A percentile compares a stretch with the other conserved stretches of the same genome.
Conservation (phyloP, 2,797 vertebrate genomes). For the Crypturellus tataupa region DNA sequence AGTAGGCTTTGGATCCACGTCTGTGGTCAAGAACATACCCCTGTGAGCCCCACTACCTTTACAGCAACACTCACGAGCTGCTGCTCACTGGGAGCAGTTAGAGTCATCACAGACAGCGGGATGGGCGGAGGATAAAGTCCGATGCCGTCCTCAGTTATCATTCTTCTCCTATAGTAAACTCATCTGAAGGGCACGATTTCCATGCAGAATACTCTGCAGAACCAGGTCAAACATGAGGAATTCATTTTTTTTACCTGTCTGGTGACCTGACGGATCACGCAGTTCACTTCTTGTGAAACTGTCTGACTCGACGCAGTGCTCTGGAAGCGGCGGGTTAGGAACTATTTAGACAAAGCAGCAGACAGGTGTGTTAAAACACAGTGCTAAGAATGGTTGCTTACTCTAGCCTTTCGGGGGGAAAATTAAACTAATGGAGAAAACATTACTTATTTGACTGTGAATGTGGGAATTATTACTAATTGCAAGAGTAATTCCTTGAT, state of each 20-base stretch:
- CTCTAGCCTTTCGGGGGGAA: slow-evolving; percentile 5
- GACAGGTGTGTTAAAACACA: background rate
- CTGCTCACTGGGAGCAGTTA: background rate
- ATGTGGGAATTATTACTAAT: slow-evolving; percentile 73
- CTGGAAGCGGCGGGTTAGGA: slow-evolving; percentile 11
- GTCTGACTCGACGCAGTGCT: slow-evolving; percentile 26
- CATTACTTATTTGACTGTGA: slow-evolving; percentile 61
- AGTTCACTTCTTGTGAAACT: slow-evolving; percentile 30
- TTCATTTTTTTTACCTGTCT: slow-evolving; percentile 47
- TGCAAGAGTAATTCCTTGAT: slow-evolving; percentile 72
- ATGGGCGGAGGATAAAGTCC: background rate
- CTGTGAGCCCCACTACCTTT: background rate
- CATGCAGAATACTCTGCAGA: slow-evolving; percentile 37
- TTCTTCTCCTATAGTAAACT: slow-evolving; percentile 42
- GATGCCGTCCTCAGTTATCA: slow-evolving; percentile 34
- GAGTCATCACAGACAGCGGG: background rate
- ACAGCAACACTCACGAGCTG: background rate
- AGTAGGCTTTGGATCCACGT: background rate
- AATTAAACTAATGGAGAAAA: slow-evolving; percentile 41
- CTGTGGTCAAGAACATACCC: background rate
- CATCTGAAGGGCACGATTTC: slow-evolving; percentile 51
- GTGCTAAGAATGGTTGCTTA: background rate
- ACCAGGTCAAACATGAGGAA: slow-evolving; percentile 74
- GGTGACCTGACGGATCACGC: slow-evolving; percentile 46
- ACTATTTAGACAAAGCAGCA: background rate